phyloP scores from a whole-genome alignment of 1,140 invertebrate genomes.

The Saccostrea glomerata region DNA sequence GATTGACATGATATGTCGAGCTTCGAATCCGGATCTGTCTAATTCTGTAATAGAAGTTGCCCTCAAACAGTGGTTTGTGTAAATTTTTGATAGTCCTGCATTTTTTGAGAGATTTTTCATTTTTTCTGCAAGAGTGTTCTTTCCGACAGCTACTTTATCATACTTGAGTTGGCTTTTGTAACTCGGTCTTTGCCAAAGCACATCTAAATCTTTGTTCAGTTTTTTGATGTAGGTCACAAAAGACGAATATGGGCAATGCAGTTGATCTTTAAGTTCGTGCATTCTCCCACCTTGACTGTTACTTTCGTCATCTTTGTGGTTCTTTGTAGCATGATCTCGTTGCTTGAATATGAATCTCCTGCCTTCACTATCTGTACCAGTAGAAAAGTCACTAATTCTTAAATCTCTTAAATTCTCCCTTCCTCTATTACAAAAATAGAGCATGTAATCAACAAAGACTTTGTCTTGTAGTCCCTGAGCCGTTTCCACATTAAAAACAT shows the following conservation, averaged over 20 bases:
- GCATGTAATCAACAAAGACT: slow-evolving; percentile 39
- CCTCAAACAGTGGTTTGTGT: slow-evolving; percentile 34
- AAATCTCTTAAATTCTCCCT: slow-evolving; percentile 46
- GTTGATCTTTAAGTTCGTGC: slow-evolving; percentile 6
- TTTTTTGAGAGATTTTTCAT: slow-evolving; percentile 31
- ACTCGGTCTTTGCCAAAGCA: slow-evolving; percentile 35
- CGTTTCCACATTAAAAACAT: not conserved
- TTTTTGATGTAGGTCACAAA: slow-evolving; percentile 32
- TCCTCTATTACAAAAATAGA: slow-evolving; percentile 46
- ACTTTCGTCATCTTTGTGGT: slow-evolving; percentile 23
- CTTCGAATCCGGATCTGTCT: slow-evolving; percentile 12
- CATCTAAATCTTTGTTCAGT: not conserved
- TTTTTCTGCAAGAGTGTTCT: slow-evolving; percentile 14
- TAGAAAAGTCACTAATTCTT: not conserved
- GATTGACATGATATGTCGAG: slow-evolving; percentile 22
- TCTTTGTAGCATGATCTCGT: slow-evolving; percentile 10
- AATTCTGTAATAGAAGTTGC: slow-evolving; percentile 36
- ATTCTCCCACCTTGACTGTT: slow-evolving; percentile 17
- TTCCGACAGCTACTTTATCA: slow-evolving; percentile 15
- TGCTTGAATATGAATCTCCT: no score
- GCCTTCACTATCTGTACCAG: not conserved
- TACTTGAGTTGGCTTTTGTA: not conserved
- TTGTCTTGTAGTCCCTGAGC: slow-evolving; percentile 42
- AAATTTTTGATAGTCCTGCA: not conserved
- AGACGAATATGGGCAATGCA: not conserved